phyloP scores from a whole-genome alignment of 2,797 vertebrate species.

The Tokudaia muenninki region DNA sequence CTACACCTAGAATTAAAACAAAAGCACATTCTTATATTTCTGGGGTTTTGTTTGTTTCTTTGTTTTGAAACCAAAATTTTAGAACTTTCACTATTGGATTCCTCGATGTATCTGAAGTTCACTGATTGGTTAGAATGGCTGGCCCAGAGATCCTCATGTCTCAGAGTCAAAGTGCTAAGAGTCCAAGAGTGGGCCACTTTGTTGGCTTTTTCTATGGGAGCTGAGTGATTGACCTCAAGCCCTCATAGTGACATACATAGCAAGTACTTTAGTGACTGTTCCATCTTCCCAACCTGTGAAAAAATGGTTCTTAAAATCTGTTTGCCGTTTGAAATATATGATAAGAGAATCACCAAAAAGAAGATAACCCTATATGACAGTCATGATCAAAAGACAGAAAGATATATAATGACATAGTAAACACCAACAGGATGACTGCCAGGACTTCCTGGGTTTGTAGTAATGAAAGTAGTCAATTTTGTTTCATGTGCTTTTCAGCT shows the following conservation, averaged over 20 bases:
- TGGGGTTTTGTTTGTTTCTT: not conserved
- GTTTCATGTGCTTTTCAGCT: not conserved
- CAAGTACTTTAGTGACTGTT: not conserved
- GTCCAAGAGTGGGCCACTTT: not conserved
- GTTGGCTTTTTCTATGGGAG: not conserved
- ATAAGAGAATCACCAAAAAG: slow-evolving; percentile 20
- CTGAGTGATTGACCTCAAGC: not conserved
- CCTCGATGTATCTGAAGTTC: not conserved
- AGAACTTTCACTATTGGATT: not conserved
- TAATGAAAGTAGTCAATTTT: slow-evolving; percentile 23
- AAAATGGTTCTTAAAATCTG: not conserved
- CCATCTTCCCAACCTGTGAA: not conserved
- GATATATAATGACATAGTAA: slow-evolving; percentile 5
- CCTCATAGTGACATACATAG: not conserved
- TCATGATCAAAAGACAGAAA: slow-evolving; percentile 25
- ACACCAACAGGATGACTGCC: not conserved
- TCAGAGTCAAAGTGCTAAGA: not conserved
- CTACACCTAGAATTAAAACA: not conserved
- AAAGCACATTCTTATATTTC: not conserved
- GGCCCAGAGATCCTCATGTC: not conserved
- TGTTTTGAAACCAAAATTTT: not conserved
- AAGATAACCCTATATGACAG: slow-evolving; percentile 17
- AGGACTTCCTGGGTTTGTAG: slow-evolving; percentile 36
- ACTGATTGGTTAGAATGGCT: not conserved
- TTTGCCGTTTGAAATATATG: slow-evolving; percentile 51